Evolutionary conservation across 2,888 invertebrate species (phyloP), one percentile per base, ranked within the genome.

Genomic region (Eurytoma californica): DNA sequence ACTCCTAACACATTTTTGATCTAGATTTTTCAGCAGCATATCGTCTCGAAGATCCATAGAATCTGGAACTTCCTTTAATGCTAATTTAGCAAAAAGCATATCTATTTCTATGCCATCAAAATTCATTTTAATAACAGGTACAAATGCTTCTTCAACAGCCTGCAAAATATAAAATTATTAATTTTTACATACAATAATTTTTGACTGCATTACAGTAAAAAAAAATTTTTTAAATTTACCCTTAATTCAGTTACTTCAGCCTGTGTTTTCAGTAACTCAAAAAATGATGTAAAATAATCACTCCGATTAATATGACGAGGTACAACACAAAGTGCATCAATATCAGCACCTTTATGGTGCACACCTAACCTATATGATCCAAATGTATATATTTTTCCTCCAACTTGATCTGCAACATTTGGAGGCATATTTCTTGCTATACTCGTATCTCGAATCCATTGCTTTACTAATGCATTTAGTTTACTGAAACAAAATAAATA

Each of bases 21-120:
- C 98, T 80, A 99, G 91, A 91, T 99, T 98, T 91, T 97, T 97
- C 16, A 99, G 92, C 69, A 99, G 91, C 90, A 94, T 94, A 88
- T 98, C 97, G 88, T 98, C 98, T 82, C 95, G 93, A 53, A 99
- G 92, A 91, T 98, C 97, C 91, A 92, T 91, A 79, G 93, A 92
- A 84, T 98, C 97, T 16, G 98, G 97, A 90, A 99, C 97, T 91
- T 97, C 97, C 90, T 98, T 98, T n/a, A 98, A 92, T 53, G 97
- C 96, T 82, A 99, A 92, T 82, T 97, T 93, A 0, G 99, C 98
- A 92, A 99, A 99, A 82, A 99, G 91, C 94, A 99, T 95, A 92
- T 99, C 99, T 84, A 99, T 98, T 92, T 99, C 99, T 84, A 99
- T 98, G 49, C 97, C 97, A 92, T 98, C 97, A 90, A 98, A 99